Evolutionary conservation across 2,888 invertebrate genomes (phyloP), one percentile per base, ranked within the genome.

Genomic region (Phortica okadai): DNA sequence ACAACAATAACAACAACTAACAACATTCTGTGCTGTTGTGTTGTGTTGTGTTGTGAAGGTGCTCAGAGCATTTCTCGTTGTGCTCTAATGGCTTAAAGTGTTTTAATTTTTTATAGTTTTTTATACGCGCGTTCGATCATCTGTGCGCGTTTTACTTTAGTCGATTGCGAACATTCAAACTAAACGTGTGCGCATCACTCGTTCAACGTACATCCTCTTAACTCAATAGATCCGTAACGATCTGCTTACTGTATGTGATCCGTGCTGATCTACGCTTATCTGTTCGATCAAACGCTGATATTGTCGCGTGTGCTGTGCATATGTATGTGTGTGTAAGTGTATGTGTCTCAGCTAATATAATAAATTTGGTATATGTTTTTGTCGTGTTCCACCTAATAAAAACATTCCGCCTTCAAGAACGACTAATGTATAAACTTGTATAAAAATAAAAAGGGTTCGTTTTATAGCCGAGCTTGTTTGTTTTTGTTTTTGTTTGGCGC

Each of bases 11-110:
- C 11, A 56, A 56, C n/a, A 56, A 8, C 56, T 11, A n/a, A 56
- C n/a, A 56, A 56, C 56, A 33, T 56, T 56, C 14, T 56, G 66
- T 66, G 11, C 33, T 42, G 45, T n/a, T n/a, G n/a, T n/a, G n/a
- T 16, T 41, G 33, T n/a, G 42, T 41, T 66, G n/a, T n/a, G n/a
- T 66, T 41, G 66, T 66, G 41, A 25, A 25, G 33, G 66, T 42
- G 66, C 14, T 59, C 59, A 25, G 14, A 62, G 16, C 21, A 25
- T 62, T 10, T 62, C 21, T 16, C 21, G n/a, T 62, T 62, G 62
- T 62, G 50, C 70, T 50, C 54, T 70, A 56, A 72, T 72, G 70
- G 70, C 70, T 72, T 72, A 72, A 72, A 72, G 70, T 72, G 56
- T 72, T 72, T 70, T 72, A 21, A 25, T 72, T 72, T 33, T 72